Evolutionary conservation across 2,888 invertebrate species (phyloP).

Genomic region (Acronicta alni): DNA sequence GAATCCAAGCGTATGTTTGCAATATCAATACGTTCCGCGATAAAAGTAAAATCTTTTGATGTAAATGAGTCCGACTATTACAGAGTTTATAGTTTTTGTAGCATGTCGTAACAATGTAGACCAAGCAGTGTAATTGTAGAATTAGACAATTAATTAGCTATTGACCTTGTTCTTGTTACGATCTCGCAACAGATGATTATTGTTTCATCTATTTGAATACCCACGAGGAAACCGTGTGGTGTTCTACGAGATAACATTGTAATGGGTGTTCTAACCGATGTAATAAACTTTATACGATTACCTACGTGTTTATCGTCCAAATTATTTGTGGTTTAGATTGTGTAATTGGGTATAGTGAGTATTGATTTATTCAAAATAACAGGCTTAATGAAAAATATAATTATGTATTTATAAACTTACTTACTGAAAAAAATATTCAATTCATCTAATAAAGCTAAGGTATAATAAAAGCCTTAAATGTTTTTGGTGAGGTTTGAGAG

Average conservation of each 20-base stretch:
- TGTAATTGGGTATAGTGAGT: no score
- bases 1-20: no score
- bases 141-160: conserved; percentile 43
- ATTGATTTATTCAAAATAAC: no score
- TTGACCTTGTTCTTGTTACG: conserved; percentile 54
- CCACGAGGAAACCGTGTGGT: conserved; percentile 28
- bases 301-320: conserved; percentile 23
- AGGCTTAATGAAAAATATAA: no score
- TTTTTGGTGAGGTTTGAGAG: no score
- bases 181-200: conserved; percentile 46
- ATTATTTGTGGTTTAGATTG: conserved; percentile 21
- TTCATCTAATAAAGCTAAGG: no score
- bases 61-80: no score
- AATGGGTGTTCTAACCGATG: conserved; percentile 40
- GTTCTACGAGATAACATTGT: conserved; percentile 41
- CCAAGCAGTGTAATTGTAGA: conserved; percentile 13
- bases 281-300: conserved; percentile 41
- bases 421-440: no score
- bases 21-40: no score
- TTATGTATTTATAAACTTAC: no score
- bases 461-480: no score
- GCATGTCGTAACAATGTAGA: conserved; percentile 10
- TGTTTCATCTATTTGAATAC: conserved; percentile 39
- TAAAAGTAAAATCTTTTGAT: no score
- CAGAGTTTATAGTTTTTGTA: background rate